phyloP scores from a whole-genome alignment of 2,888 invertebrate species.

The Bursaphelenchus okinawaensis region DNA sequence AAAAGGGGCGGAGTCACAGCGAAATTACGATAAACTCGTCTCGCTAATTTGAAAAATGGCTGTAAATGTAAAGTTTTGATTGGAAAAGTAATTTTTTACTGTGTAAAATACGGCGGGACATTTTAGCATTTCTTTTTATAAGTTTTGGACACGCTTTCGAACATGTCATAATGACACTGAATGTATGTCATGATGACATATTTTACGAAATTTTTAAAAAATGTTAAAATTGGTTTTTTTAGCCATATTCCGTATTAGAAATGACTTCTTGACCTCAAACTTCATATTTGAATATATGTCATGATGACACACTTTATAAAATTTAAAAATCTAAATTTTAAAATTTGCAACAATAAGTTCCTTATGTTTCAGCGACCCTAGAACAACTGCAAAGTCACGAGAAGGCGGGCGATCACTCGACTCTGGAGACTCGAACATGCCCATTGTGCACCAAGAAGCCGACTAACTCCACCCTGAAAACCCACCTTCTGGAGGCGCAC shows the following conservation, averaged over 20 bases:
- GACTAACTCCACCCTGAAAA: constrained; percentile 9
- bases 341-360: too few relatives aligned
- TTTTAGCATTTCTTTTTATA: too few relatives aligned
- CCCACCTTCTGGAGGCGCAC: constrained; percentile 27
- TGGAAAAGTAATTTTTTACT: too few relatives aligned
- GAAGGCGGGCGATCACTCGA: constrained; percentile 16
- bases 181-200: neutral
- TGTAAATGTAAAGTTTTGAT: too few relatives aligned
- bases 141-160: too few relatives aligned
- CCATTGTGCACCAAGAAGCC: constrained; percentile 20
- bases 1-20: neutral
- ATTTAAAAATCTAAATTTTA: neutral
- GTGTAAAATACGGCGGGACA: too few relatives aligned
- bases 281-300: neutral
- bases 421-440: constrained; percentile 13
- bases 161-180: neutral
- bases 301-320: neutral
- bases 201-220: neutral
- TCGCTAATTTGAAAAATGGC: too few relatives aligned
- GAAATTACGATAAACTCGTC: neutral
- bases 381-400: constrained; percentile 17
- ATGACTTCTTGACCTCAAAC: too few relatives aligned
- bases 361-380: constrained; percentile 16
- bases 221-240: neutral
- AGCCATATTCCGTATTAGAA: too few relatives aligned